These are phyloP conservation scores for Heliconius congener DNA, from an alignment of 1,140 invertebrate genomes.

Conservation along the genomic window DNA sequence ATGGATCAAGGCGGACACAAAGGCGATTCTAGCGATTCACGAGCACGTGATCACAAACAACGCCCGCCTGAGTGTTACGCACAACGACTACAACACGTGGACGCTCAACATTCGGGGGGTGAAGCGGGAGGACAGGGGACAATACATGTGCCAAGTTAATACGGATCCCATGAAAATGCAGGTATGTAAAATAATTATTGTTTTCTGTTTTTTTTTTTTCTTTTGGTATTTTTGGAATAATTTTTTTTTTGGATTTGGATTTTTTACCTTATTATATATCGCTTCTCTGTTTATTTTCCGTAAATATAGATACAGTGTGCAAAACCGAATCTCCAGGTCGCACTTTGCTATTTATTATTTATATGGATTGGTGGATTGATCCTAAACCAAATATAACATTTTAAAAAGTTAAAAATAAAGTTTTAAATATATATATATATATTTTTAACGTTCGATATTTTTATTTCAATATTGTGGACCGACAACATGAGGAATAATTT, in stretches of 20 bases:
- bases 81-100: conserved; percentile 94
- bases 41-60: conserved; percentile 96
- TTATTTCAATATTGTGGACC: neutral
- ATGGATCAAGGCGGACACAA: conserved; percentile 96
- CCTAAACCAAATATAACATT: too few relatives aligned
- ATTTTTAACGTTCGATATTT: neutral
- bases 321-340: too few relatives aligned
- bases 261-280: too few relatives aligned
- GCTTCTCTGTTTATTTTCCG: too few relatives aligned
- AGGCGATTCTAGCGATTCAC: conserved; percentile 94
- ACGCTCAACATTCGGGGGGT: conserved; percentile 91
- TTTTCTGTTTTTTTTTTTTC: neutral
- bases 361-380: too few relatives aligned
- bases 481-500: neutral
- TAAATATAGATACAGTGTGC: too few relatives aligned
- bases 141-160: conserved; percentile 77
- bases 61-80: conserved; percentile 91
- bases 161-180: conserved; percentile 95
- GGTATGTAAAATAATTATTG: conserved; percentile 72
- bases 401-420: too few relatives aligned
- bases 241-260: too few relatives aligned
- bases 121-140: conserved; percentile 91
- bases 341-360: too few relatives aligned
- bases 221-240: too few relatives aligned
- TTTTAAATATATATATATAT: too few relatives aligned